Conservation (phyloP, 2,797 vertebrate genomes). For the Garrulus glandarius region DNA sequence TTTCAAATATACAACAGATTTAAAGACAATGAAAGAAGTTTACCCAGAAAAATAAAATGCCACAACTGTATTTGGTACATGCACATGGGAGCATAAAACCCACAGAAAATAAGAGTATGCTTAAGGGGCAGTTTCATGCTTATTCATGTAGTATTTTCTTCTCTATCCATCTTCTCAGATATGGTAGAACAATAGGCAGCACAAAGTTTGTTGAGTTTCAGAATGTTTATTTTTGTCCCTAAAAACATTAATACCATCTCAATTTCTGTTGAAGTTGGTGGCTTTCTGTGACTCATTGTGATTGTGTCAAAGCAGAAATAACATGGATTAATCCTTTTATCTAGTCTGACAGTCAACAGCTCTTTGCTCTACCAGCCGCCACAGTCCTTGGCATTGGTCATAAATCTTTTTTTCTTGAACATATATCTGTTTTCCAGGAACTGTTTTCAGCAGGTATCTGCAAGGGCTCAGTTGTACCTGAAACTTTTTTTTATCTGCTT, state of each 20-base stretch:
- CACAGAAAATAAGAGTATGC: not conserved
- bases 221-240: not conserved
- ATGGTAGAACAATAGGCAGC: not conserved
- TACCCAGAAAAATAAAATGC: not conserved
- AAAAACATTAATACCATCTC: not conserved
- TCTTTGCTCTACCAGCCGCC: not conserved
- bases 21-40: not conserved
- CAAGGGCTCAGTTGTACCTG: not conserved
- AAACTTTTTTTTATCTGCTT: not conserved
- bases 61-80: not conserved
- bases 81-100: not conserved
- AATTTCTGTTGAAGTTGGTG: not conserved
- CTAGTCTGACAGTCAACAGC: not conserved
- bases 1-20: not conserved
- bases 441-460: not conserved
- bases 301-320: not conserved
- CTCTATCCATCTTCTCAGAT: not conserved
- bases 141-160: not conserved
- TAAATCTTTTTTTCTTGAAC: not conserved
- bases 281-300: not conserved
- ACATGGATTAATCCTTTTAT: not conserved
- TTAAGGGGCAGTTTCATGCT: not conserved
- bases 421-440: not conserved
- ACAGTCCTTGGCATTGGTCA: not conserved
- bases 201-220: not conserved